Conservation (phyloP, 2,113 vertebrate genomes). For the Rissa tridactyla region DNA sequence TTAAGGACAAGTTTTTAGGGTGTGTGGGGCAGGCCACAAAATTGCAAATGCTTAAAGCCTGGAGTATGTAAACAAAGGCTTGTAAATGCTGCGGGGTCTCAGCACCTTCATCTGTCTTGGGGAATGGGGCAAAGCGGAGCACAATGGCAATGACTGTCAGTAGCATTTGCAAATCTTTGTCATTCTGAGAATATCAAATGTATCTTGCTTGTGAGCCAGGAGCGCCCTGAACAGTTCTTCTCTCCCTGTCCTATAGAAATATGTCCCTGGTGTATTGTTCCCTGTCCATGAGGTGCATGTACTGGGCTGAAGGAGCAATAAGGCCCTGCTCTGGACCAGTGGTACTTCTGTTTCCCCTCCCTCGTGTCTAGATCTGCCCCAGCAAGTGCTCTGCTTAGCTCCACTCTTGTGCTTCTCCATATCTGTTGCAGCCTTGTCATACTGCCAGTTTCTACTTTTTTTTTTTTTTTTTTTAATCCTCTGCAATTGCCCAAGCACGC, state of each 20-base stretch:
- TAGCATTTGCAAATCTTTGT: neutral
- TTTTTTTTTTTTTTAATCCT: neutral
- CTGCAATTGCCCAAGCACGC: neutral
- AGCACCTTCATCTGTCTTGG: neutral
- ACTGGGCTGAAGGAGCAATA: neutral
- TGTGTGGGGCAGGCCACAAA: conserved; percentile 52
- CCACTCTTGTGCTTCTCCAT: neutral
- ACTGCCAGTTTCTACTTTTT: neutral
- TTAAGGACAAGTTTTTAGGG: conserved; percentile 62
- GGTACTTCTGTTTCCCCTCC: neutral
- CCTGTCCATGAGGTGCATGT: neutral
- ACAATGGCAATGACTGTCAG: neutral
- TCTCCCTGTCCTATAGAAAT: neutral
- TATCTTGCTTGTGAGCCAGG: neutral
- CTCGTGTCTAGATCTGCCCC: neutral
- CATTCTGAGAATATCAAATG: neutral
- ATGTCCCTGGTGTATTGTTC: neutral
- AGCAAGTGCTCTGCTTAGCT: neutral
- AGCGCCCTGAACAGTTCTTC: neutral
- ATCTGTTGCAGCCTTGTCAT: neutral
- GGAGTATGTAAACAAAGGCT: conserved; percentile 51
- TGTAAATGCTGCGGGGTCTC: neutral
- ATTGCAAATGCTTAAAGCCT: conserved; percentile 58
- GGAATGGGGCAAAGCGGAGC: neutral
- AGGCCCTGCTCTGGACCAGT: too few species aligned